phyloP scores from a whole-genome alignment of 2,888 invertebrate genomes.

The Acrobasis consociella region DNA sequence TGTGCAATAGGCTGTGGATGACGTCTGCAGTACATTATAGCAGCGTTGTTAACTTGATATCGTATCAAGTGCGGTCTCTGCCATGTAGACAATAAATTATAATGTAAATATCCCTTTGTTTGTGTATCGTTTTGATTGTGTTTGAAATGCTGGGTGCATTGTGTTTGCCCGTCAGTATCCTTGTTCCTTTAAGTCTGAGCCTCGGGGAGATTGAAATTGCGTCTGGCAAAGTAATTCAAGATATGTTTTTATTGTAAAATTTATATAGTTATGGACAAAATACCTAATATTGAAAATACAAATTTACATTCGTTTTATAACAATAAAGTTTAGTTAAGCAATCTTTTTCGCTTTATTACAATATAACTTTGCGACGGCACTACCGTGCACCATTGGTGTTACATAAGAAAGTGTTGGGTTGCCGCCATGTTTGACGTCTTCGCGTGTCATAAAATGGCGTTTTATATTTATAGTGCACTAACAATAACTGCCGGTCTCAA shows the following conservation, averaged over 20 bases:
- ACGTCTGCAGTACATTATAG: constrained; percentile 67
- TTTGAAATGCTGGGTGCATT: constrained; percentile 10
- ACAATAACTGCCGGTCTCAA: constrained; percentile 59
- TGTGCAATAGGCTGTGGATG: constrained; percentile 57
- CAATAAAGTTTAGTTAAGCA: no score
- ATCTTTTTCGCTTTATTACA: background rate
- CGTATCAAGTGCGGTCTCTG: constrained; percentile 46
- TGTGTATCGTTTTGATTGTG: constrained; percentile 25
- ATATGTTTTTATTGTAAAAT: background rate
- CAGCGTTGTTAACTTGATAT: constrained; percentile 62
- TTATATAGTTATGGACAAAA: no score
- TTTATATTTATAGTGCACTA: constrained; percentile 37
- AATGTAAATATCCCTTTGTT: constrained; percentile 33
- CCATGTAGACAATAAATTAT: constrained; percentile 38
- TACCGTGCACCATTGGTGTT: background rate
- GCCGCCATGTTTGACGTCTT: constrained; percentile 26
- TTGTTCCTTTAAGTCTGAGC: constrained; percentile 4
- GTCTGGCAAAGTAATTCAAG: background rate
- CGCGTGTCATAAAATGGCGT: constrained; percentile 29
- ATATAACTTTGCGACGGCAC: background rate
- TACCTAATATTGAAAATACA: no score
- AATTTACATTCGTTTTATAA: no score
- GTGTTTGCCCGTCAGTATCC: background rate
- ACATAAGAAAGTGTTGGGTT: constrained; percentile 2
- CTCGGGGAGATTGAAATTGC: constrained; percentile 1